Conservation (phyloP, 2,888 invertebrate genomes). For the Diaperis boleti region DNA sequence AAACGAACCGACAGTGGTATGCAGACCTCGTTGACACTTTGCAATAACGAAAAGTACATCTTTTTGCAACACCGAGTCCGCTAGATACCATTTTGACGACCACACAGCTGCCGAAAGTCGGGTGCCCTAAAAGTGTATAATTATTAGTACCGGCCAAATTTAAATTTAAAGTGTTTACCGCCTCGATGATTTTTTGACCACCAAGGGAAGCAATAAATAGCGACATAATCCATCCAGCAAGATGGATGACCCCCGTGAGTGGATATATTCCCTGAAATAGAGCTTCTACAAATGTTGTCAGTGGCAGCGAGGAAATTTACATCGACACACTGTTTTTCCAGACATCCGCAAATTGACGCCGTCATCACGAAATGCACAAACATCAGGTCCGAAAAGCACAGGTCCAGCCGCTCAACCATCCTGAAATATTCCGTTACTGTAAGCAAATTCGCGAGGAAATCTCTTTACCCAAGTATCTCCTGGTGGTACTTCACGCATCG, state of each 20-base stretch:
- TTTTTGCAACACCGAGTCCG: conserved; percentile 5
- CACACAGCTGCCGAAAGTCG: conserved; percentile 2
- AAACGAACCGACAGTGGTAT: background rate
- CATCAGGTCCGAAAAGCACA: background rate
- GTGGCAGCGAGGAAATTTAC: background rate
- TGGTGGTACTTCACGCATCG: background rate
- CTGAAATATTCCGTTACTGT: no score
- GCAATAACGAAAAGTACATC: background rate
- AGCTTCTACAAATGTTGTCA: background rate
- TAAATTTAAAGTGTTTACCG: background rate
- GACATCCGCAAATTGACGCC: conserved; percentile 5
- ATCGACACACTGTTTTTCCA: conserved; percentile 7
- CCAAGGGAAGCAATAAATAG: background rate
- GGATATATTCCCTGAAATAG: background rate
- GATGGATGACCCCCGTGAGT: background rate
- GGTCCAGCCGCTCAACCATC: background rate
- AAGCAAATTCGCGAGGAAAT: no score
- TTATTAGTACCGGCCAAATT: no score
- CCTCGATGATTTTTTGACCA: conserved; percentile 6
- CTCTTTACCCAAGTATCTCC: background rate
- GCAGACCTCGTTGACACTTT: background rate
- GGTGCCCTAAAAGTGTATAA: background rate
- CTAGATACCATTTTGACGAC: conserved; percentile 9
- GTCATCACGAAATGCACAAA: conserved; percentile 7
- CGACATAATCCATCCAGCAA: conserved; percentile 8